Percentiles rank a stretch among this genome's conserved stretches.
Conservation (phyloP, 2,888 invertebrate species). For the Biston betularia region DNA sequence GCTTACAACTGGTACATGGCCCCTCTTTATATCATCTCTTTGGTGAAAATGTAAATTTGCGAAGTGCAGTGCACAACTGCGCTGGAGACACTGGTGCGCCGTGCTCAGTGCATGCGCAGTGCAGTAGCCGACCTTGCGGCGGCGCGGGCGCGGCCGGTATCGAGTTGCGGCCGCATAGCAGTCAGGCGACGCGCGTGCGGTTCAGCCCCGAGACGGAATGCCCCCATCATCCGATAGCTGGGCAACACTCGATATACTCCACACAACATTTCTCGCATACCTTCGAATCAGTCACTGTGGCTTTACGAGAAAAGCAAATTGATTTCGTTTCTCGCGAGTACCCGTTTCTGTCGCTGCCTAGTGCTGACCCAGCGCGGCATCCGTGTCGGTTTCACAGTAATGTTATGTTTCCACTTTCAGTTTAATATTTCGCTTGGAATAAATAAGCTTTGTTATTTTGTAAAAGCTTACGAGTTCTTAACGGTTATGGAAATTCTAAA, state of each 20-base stretch:
- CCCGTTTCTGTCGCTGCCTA: conserved; percentile 19
- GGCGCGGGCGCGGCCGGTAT: conserved; percentile 61
- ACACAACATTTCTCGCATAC: conserved; percentile 70
- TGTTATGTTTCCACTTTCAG: conserved; percentile 24
- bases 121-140: conserved; percentile 84
- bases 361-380: conserved; percentile 7
- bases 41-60: neutral
- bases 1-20: too few species aligned
- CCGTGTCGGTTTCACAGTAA: conserved; percentile 30
- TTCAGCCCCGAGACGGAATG: conserved; percentile 78
- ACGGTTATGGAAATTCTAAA: conserved; percentile 10
- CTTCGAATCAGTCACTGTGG: conserved; percentile 67
- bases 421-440: conserved; percentile 17
- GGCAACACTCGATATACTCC: conserved; percentile 77
- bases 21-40: too few species aligned
- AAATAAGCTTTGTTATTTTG: conserved; percentile 22
- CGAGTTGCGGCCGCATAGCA: conserved; percentile 79
- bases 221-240: conserved; percentile 76
- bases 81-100: neutral
- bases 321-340: conserved; percentile 49
- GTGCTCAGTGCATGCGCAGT: conserved; percentile 64
- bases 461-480: conserved; percentile 8
- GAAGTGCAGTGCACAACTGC: neutral
- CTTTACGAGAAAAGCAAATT: conserved; percentile 56
- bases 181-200: conserved; percentile 79